A percentile compares a stretch with the other conserved stretches of the same genome.
Evolutionary conservation across 1,140 invertebrate species (phyloP).

Genomic region (Drosophila trapezifrons): DNA sequence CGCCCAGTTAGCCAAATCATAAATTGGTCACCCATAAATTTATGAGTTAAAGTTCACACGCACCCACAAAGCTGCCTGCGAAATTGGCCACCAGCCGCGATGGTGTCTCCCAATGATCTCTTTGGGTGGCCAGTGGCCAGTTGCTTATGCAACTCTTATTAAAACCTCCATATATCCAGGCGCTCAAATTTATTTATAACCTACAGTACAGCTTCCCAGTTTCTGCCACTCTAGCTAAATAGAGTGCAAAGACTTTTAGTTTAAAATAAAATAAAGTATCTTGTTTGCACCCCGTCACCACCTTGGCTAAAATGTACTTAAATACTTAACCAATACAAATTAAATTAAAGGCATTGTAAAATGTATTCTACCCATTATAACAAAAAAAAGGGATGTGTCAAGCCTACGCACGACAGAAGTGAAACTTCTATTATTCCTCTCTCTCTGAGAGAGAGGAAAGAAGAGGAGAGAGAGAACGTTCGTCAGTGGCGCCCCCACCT

Average conservation of each 20-base stretch:
- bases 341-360: no score
- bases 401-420: no score
- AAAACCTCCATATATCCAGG: slow-evolving; percentile 62
- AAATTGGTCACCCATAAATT: slow-evolving; percentile 66
- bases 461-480: no score
- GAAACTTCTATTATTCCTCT: no score
- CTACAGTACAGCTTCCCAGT: not conserved
- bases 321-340: no score
- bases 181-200: slow-evolving; percentile 33
- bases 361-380: no score
- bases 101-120: slow-evolving; percentile 35
- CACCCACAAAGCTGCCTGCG: slow-evolving; percentile 51
- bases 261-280: not conserved
- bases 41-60: slow-evolving; percentile 77
- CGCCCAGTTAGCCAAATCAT: slow-evolving; percentile 66
- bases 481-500: no score
- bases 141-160: slow-evolving; percentile 72
- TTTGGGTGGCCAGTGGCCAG: slow-evolving; percentile 54
- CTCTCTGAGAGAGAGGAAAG: no score
- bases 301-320: no score
- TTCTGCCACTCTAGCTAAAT: not conserved
- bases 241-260: not conserved
- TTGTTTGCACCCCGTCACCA: no score
- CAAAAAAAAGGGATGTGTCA: no score
- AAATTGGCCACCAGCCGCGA: slow-evolving; percentile 63